phyloP scores from a whole-genome alignment of 2,113 vertebrate species.

The Nannobrachium achirus region DNA sequence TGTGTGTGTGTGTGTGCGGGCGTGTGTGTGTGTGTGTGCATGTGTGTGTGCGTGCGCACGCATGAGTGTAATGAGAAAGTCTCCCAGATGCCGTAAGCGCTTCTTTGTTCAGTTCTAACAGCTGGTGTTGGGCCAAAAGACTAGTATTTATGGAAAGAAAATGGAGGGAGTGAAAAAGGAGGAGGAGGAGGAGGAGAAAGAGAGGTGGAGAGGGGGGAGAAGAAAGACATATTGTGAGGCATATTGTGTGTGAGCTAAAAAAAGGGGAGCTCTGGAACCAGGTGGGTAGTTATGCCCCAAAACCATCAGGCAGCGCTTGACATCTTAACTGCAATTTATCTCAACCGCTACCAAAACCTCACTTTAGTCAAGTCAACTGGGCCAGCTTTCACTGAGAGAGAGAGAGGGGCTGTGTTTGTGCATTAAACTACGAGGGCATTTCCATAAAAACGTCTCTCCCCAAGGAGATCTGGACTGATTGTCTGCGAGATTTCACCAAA shows the following conservation, averaged over 20 bases:
- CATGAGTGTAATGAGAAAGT: constrained; percentile 51
- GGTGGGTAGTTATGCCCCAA: constrained; percentile 44
- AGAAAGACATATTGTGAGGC: constrained; percentile 26
- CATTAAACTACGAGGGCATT: constrained; percentile 28
- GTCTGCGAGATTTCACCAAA: constrained; percentile 45
- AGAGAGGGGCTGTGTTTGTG: constrained; percentile 19
- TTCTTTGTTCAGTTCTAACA: constrained; percentile 70
- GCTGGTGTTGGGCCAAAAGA: constrained; percentile 64
- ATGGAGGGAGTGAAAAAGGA: constrained; percentile 48
- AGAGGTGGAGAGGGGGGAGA: neutral
- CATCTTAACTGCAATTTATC: constrained; percentile 56
- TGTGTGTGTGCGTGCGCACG: too few species aligned
- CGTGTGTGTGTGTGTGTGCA: neutral
- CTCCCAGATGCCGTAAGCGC: constrained; percentile 54
- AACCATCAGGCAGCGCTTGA: constrained; percentile 37
- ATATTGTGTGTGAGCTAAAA: constrained; percentile 31
- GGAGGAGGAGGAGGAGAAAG: neutral
- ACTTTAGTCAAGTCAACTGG: constrained; percentile 21
- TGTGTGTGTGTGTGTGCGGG: too few species aligned
- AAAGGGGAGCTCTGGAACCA: constrained; percentile 48
- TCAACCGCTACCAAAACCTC: constrained; percentile 34
- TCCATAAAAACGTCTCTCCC: constrained; percentile 22
- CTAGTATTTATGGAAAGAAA: constrained; percentile 66
- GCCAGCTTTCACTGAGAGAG: constrained; percentile 22
- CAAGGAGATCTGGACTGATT: constrained; percentile 40